These are phyloP conservation scores for Eremobia ochroleuca DNA, from an alignment of 2,888 invertebrate genomes.

Conservation along the genomic window DNA sequence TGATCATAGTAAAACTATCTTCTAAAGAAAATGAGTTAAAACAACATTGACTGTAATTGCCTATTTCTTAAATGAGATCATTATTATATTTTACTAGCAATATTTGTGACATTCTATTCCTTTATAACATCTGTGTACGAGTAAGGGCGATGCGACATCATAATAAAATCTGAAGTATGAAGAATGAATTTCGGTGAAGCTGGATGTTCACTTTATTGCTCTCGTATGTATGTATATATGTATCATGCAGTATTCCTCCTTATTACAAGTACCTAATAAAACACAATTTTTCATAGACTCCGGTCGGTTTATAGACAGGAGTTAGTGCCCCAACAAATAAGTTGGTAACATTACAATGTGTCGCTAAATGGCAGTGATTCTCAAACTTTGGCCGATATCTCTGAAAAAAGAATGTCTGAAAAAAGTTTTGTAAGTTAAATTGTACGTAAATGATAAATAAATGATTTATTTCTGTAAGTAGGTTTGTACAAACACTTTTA, in stretches of 20 bases:
- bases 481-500: too few species aligned
- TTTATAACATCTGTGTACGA: background rate
- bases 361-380: background rate
- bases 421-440: too few species aligned
- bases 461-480: too few species aligned
- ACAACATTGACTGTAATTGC: too few species aligned
- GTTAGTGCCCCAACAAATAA: constrained; percentile 53
- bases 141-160: background rate
- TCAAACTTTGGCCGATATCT: background rate
- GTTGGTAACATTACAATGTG: constrained; percentile 51
- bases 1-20: background rate
- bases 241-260: constrained; percentile 29
- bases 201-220: constrained; percentile 16
- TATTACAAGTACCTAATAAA: constrained; percentile 51
- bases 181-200: constrained; percentile 15
- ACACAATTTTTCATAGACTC: constrained; percentile 55
- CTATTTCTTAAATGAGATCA: background rate
- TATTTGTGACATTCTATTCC: background rate
- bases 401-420: too few species aligned
- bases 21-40: background rate
- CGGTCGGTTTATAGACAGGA: constrained; percentile 35
- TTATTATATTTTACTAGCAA: background rate
- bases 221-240: too few species aligned
- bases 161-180: constrained; percentile 22
- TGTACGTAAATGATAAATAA: too few species aligned